These are phyloP conservation scores for Enteromius mattozi DNA, from an alignment of 2,797 vertebrate genomes.

Conservation along the genomic window DNA sequence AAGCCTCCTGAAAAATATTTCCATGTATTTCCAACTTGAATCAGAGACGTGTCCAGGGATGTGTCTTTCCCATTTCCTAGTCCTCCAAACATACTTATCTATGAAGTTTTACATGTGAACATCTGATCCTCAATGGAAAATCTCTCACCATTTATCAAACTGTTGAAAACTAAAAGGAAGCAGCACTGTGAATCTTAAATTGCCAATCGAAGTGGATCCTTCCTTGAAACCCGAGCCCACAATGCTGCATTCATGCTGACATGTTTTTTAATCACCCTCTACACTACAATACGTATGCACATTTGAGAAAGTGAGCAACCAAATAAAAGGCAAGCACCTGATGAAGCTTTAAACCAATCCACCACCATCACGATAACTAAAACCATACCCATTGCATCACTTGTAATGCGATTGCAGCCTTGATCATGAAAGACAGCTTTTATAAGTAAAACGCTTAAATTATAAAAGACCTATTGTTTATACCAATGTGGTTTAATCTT, in stretches of 20 bases:
- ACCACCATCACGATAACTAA: not conserved
- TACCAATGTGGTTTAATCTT: conserved; percentile 25
- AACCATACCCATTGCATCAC: not conserved
- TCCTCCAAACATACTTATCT: conserved; percentile 49
- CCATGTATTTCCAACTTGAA: conserved; percentile 10
- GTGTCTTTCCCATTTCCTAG: conserved; percentile 2
- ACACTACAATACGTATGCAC: not conserved
- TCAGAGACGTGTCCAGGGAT: not conserved
- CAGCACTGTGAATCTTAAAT: conserved; percentile 6
- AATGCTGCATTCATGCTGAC: not conserved
- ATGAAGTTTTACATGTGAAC: conserved; percentile 38
- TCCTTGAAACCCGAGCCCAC: conserved; percentile 24
- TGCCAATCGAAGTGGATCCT: not conserved
- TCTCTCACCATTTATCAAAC: conserved; percentile 30
- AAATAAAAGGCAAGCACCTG: not conserved
- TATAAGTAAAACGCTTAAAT: conserved; percentile 28
- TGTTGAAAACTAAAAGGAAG: conserved; percentile 46
- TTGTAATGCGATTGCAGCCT: not conserved
- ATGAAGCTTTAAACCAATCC: not conserved
- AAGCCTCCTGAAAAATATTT: not conserved
- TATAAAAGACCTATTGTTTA: conserved; percentile 29
- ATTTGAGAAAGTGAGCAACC: conserved; percentile 3
- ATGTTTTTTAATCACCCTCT: conserved; percentile 3
- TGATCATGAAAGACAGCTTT: conserved; percentile 17
- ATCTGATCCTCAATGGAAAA: conserved; percentile 19